phyloP scores from a whole-genome alignment of 2,888 invertebrate species.

The Petrolisthes manimaculis region DNA sequence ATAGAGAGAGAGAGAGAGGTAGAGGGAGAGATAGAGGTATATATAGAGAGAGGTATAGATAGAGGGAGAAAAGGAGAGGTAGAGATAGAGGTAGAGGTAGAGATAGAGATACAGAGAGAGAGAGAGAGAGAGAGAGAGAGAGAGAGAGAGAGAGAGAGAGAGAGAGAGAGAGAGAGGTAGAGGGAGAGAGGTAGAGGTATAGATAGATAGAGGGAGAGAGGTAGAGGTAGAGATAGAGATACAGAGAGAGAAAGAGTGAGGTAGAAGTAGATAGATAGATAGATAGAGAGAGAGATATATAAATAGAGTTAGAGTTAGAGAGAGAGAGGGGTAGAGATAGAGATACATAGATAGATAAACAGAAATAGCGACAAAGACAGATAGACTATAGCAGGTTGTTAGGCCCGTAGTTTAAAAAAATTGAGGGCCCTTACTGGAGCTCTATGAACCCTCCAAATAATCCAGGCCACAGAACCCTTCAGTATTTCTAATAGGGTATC shows the following conservation, averaged over 20 bases:
- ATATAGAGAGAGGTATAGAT: not conserved
- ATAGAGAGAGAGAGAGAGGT: not conserved
- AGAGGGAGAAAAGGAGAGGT: conserved; percentile 2
- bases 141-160: not conserved
- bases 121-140: not conserved
- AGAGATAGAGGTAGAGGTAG: conserved; percentile 30
- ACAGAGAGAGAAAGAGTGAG: not conserved
- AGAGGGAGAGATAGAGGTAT: not conserved
- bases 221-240: no score
- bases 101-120: conserved; percentile 20
- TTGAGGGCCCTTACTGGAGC: no score
- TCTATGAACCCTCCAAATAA: no score
- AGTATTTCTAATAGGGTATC: no score
- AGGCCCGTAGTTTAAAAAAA: no score
- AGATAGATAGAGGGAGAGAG: not conserved
- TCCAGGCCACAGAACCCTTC: not conserved
- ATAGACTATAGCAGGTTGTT: no score
- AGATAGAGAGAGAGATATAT: not conserved
- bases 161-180: no score
- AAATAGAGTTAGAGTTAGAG: not conserved
- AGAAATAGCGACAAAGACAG: conserved; percentile 21
- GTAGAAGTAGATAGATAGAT: not conserved
- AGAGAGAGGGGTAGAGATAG: not conserved
- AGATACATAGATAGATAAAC: conserved; percentile 10
- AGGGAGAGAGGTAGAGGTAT: no score